Evolutionary conservation across 2,888 invertebrate species (phyloP), one percentile per base, ranked within the genome.

Genomic region (Hyposoter didymator): DNA sequence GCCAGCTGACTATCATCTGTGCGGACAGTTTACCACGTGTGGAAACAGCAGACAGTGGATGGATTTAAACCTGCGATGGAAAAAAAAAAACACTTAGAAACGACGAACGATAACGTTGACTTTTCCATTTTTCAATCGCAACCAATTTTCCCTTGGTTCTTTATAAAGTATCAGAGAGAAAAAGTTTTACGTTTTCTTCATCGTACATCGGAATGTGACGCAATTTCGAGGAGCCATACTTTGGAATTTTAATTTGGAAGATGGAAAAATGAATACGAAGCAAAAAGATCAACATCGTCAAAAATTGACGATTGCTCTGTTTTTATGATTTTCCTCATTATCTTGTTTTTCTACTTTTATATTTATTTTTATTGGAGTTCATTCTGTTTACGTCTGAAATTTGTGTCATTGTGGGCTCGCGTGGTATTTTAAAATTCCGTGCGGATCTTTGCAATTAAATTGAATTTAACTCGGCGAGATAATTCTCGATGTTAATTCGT

Each of bases 1-100:
- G 19, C 49, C 19, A 17, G 45, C 67, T 69, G 66, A 85, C 89
- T 88, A 92, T 93, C 93, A 94, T 92, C 94, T 94, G 90, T 94
- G 94, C 88, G 97, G 97, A 93, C 98, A 98, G 94, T 97, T 97
- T 92, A 96, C 96, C 93, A 97, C 97, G 94, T 97, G 96, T 75
- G 98, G 98, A 94, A 97, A 98, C 89, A 98, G 95, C 94, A 97
- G 97, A 94, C 98, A 98, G 94, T 98, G 98, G 89, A 98, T 95
- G 86, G 98, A 98, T 91, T 97, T 96, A 94, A 98, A 98, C 94
- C 97, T 97, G 96, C 78, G 96, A 90, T 82, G 49, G 55, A 12
- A 47, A 28, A 52, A 96, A 74, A 8, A 6, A 6, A 35, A 45
- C 22, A 43, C 17, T 62, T 52, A 5, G 35, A 59, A 59, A 12